A percentile compares a stretch with the other conserved stretches of the same genome.
Evolutionary conservation across 2,888 invertebrate genomes (phyloP).

Genomic region (Nomada goodeniana): DNA sequence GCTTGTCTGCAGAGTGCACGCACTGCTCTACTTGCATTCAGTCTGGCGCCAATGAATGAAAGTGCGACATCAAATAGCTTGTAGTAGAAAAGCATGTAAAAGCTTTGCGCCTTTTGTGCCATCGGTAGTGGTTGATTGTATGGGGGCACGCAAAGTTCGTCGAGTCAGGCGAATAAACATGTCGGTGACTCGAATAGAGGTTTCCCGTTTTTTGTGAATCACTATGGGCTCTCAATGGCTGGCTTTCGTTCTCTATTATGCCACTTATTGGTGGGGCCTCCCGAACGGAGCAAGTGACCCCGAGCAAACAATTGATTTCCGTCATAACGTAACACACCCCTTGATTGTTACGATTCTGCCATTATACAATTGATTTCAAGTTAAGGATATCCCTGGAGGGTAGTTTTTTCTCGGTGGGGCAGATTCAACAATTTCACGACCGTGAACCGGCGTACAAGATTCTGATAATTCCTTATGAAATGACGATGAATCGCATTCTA

Average conservation of each 20-base stretch:
- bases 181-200: background rate
- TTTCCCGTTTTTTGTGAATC: background rate
- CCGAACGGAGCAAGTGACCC: background rate
- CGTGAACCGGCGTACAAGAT: slow-evolving; percentile 33
- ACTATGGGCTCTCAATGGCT: background rate
- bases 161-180: slow-evolving; percentile 1
- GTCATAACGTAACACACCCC: background rate
- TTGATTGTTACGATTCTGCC: background rate
- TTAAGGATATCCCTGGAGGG: slow-evolving; percentile 31
- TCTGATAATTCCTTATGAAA: slow-evolving; percentile 44
- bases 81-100: slow-evolving; percentile 32
- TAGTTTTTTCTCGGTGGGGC: slow-evolving; percentile 15
- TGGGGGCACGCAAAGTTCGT: slow-evolving; percentile 11
- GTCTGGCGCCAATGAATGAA: slow-evolving; percentile 50
- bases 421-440: slow-evolving; percentile 9
- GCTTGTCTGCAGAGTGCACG: slow-evolving; percentile 53
- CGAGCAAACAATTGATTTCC: background rate
- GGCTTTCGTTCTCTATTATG: background rate
- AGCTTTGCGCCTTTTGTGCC: slow-evolving; percentile 19
- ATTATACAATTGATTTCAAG: background rate
- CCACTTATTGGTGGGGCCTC: background rate
- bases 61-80: slow-evolving; percentile 35
- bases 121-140: background rate
- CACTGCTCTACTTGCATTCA: slow-evolving; percentile 41
- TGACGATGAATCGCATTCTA: slow-evolving; percentile 10